Evolutionary conservation across 2,113 vertebrate species (phyloP).

Genomic region (Pyrgilauda ruficollis): DNA sequence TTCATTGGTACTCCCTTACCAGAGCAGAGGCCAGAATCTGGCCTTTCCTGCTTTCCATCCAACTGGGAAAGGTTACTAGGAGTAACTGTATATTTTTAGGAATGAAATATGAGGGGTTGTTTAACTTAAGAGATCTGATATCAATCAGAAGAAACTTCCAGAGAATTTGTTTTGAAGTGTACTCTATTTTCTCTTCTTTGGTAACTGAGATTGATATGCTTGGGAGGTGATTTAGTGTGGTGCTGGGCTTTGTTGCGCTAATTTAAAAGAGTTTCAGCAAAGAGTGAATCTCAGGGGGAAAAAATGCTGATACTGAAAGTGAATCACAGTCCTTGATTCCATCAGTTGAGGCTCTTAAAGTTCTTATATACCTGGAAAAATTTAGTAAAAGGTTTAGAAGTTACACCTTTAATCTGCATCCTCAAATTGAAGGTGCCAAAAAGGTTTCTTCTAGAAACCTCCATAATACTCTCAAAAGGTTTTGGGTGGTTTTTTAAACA

Average conservation of each 20-base stretch:
- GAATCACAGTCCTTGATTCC: neutral
- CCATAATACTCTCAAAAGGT: neutral
- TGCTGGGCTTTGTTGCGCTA: neutral
- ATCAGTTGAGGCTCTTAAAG: neutral
- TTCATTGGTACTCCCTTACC: neutral
- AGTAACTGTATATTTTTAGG: conserved; percentile 17
- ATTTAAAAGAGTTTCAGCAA: neutral
- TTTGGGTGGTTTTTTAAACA: neutral
- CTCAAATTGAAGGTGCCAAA: neutral
- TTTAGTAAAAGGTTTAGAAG: neutral
- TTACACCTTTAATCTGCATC: neutral
- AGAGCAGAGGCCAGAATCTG: conserved; percentile 4
- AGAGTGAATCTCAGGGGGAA: neutral
- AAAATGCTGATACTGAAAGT: neutral
- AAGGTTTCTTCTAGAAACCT: neutral
- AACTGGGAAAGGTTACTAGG: conserved; percentile 12
- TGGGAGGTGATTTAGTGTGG: neutral
- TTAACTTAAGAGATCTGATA: neutral
- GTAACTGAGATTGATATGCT: neutral
- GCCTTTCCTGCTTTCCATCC: conserved; percentile 31
- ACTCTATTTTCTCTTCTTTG: neutral
- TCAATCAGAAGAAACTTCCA: neutral
- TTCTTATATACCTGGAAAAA: neutral
- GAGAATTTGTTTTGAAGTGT: neutral
- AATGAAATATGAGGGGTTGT: conserved; percentile 11